These are phyloP conservation scores for Drosophila fungiperda DNA, from an alignment of 2,888 invertebrate genomes.

Conservation along the genomic window DNA sequence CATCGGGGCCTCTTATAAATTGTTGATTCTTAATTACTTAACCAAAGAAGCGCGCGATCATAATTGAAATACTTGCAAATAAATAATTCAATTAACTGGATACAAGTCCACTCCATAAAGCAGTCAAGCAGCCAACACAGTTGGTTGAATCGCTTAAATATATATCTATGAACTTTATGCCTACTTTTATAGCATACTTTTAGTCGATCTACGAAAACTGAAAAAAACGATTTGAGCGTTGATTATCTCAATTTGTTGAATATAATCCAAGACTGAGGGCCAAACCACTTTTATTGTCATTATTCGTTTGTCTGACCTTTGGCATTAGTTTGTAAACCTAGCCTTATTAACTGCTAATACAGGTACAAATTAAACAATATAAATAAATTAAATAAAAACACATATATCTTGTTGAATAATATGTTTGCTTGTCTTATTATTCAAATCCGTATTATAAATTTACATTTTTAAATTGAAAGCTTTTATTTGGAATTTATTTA, in stretches of 20 bases:
- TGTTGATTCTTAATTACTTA: conserved; percentile 10
- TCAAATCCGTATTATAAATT: background rate
- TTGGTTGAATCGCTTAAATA: background rate
- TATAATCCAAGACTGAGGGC: background rate
- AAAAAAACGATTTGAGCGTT: background rate
- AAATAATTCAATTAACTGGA: conserved; percentile 18
- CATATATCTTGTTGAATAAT: background rate
- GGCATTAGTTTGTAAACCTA: background rate
- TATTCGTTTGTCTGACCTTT: background rate
- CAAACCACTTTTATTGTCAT: background rate
- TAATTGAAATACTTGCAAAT: background rate
- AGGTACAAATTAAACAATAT: background rate
- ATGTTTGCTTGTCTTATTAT: background rate
- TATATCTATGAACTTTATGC: conserved; percentile 1
- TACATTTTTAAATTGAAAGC: background rate
- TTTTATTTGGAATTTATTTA: background rate
- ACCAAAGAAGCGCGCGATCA: background rate
- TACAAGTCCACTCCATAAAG: background rate
- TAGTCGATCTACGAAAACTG: conserved; percentile 17
- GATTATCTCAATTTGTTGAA: background rate
- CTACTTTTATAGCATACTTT: conserved; percentile 45
- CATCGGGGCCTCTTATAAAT: conserved; percentile 9
- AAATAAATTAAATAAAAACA: background rate
- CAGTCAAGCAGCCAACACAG: background rate
- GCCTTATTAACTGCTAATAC: background rate